Conservation (phyloP, 1,140 invertebrate species). For the Brachionus plicatilis region DNA sequence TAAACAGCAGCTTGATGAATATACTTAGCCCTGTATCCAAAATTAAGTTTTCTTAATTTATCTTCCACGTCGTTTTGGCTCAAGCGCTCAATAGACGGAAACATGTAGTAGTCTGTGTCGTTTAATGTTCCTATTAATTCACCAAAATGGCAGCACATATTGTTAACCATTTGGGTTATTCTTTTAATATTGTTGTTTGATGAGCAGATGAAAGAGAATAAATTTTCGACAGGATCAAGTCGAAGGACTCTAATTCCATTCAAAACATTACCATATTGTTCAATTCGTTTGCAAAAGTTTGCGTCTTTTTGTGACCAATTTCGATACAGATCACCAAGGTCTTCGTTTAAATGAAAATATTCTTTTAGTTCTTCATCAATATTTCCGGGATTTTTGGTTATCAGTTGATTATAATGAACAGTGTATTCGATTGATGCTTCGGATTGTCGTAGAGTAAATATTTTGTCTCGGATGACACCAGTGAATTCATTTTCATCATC, state of each 20-base stretch:
- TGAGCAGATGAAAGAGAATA: conserved; percentile 93
- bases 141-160: conserved; percentile 76
- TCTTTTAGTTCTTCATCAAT: not conserved
- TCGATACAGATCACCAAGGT: not conserved
- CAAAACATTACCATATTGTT: not conserved
- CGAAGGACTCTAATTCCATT: conserved; percentile 74
- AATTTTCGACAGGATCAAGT: conserved; percentile 84
- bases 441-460: not conserved
- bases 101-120: conserved; percentile 66
- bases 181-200: conserved; percentile 90
- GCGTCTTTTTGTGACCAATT: not conserved
- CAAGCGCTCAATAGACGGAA: conserved; percentile 62
- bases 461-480: not conserved
- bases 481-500: not conserved
- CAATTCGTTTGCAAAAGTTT: not conserved
- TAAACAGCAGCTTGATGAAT: conserved; percentile 44
- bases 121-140: conserved; percentile 66
- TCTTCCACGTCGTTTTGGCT: conserved; percentile 59
- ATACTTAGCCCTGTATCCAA: conserved; percentile 76
- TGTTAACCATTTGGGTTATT: conserved; percentile 78
- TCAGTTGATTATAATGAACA: not conserved
- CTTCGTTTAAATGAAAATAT: conserved; percentile 25
- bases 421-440: not conserved
- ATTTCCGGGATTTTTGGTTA: not conserved
- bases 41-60: conserved; percentile 68